Base-by-base conservation (phyloP, 92 coral and sea anemone genomes). In the Anthopleura xanthogrammica region DNA sequence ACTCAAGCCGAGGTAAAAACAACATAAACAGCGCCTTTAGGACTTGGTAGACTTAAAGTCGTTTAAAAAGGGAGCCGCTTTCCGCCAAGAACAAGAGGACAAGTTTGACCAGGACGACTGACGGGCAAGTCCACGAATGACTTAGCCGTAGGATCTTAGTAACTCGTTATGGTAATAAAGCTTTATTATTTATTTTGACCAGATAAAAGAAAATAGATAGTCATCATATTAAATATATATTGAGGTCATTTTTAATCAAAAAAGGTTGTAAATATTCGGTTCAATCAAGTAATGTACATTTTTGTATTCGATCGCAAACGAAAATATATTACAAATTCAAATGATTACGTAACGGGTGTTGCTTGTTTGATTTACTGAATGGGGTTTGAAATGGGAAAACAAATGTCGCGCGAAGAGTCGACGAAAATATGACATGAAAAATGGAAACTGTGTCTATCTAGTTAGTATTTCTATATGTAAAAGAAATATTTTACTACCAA, bases 221-320 rank as follows among this genome's bases (percentile, higher is more conserved):
- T 2, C 41, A 7, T 62, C 0, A 62, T 60, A 14, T 29, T 29
- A 29, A 29, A 60, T 60, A 60, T 62, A 20, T 62, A 41, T 75
- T 43, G 43, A 62, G 70, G 29, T 62, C 24, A 75, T 20, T 16
- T 75, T 17, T 42, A 50, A 17, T 75, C 55, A 42, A 75, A 36
- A 39, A 73, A 73, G 78, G 57, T 75, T 75, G 78, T 75, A 75
- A 75, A 75, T 75, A 75, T 42, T 75, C 57, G 42, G 57, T 75
- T 42, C 12, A 68, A 36, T 68, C 74, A 68, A 68, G 42, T 62
- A 0, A 62, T 62, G 70, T 23, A 62, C 70, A 62, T 62, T 24
- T 68, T 12, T 68, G 20, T 68, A 68, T 68, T 14, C 74, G 29
- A 68, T 24, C 74, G 74, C 29, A 68, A 68, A 68, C 10, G 8